phyloP scores from a whole-genome alignment of 2,797 vertebrate genomes.

The Pipistrellus nathusii region DNA sequence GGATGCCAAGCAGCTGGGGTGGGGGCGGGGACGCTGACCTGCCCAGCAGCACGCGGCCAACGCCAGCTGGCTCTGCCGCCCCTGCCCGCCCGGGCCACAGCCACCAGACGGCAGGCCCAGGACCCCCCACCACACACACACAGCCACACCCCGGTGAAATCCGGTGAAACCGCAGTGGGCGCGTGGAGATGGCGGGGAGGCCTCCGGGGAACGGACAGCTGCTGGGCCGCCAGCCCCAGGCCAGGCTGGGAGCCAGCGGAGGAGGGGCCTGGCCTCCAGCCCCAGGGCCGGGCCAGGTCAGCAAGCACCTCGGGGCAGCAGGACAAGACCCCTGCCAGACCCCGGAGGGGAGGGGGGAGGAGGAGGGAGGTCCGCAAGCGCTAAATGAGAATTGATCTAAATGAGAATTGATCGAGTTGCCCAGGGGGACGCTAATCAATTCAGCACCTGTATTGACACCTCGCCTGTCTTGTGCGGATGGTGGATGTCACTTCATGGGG shows the following conservation, averaged over 20 bases:
- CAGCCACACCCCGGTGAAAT: too few relatives aligned
- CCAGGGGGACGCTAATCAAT: constrained; percentile 51
- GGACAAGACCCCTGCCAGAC: background rate
- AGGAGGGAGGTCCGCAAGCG: constrained; percentile 38
- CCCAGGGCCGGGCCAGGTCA: background rate
- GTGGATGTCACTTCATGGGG: too few relatives aligned
- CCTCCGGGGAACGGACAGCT: background rate
- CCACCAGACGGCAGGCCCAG: too few relatives aligned
- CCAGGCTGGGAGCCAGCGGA: background rate
- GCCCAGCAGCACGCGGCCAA: too few relatives aligned
- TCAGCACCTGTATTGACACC: constrained; percentile 54
- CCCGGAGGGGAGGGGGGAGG: background rate
- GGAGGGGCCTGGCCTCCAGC: background rate
- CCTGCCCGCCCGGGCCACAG: too few relatives aligned
- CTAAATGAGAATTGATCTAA: constrained; percentile 79
- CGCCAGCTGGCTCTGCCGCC: too few relatives aligned
- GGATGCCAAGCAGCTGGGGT: background rate
- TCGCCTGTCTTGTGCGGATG: background rate
- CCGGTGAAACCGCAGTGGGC: too few relatives aligned
- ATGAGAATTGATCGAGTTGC: constrained; percentile 74
- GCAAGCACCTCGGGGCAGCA: background rate
- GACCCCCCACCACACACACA: too few relatives aligned
- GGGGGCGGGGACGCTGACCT: too few relatives aligned
- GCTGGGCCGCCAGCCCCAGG: background rate
- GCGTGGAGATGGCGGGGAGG: too few relatives aligned